Evolutionary conservation across 1,140 invertebrate genomes (phyloP).

Genomic region (Kradibia gibbosae): DNA sequence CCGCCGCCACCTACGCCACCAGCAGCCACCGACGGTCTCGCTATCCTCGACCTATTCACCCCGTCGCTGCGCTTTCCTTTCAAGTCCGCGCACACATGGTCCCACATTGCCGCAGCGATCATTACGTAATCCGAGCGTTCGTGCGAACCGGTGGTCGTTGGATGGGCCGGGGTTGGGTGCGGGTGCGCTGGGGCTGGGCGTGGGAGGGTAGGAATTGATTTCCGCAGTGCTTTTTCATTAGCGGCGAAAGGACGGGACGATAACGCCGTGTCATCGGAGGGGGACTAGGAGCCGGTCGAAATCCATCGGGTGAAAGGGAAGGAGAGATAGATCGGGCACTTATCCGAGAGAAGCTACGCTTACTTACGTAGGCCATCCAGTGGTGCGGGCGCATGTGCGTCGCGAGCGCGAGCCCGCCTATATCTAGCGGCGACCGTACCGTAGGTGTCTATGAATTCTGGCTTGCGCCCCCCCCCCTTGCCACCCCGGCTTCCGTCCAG

Average conservation of each 20-base stretch:
- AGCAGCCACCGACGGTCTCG: background rate
- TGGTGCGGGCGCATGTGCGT: slow-evolving; percentile 9
- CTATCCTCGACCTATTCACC: no score
- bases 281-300: background rate
- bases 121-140: background rate
- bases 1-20: background rate
- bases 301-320: background rate
- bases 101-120: background rate
- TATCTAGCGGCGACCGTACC: slow-evolving; percentile 4
- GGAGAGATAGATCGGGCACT: background rate
- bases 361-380: background rate
- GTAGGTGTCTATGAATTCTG: slow-evolving; percentile 25
- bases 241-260: background rate
- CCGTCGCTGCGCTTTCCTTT: no score
- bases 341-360: background rate
- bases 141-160: background rate
- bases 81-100: background rate
- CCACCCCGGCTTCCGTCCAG: slow-evolving; percentile 34
- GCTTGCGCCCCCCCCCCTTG: background rate
- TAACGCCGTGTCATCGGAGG: background rate
- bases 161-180: background rate
- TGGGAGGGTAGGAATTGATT: no score
- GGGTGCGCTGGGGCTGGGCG: background rate
- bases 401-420: background rate
- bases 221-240: no score